phyloP scores from a whole-genome alignment of 1,140 invertebrate genomes.

The Apocrypta bakeri region DNA sequence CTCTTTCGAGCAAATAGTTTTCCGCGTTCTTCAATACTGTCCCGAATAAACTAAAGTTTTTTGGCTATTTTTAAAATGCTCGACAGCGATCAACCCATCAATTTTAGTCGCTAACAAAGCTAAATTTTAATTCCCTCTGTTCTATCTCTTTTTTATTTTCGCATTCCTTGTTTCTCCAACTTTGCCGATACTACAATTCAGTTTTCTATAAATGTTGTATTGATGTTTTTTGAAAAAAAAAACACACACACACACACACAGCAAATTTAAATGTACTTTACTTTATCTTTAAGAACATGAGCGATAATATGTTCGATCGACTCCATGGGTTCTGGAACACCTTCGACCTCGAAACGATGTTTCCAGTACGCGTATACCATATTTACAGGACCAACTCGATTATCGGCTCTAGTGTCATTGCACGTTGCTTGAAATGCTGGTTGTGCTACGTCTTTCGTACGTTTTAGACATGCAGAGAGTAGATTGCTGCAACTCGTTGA shows the following conservation, averaged over 20 bases:
- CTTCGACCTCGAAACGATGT: conserved; percentile 63
- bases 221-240: too few species aligned
- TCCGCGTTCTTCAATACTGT: background rate
- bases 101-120: background rate
- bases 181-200: too few species aligned
- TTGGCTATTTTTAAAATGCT: background rate
- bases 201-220: too few species aligned
- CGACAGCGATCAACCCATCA: too few species aligned
- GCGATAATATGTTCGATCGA: conserved; percentile 71
- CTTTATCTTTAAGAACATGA: conserved; percentile 67
- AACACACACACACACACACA: too few species aligned
- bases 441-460: background rate
- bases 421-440: background rate
- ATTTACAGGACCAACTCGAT: background rate
- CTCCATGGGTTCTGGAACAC: conserved; percentile 66
- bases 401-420: background rate
- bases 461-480: background rate
- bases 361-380: conserved; percentile 56
- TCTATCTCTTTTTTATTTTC: too few species aligned
- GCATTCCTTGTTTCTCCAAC: too few species aligned
- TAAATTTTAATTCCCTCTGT: background rate
- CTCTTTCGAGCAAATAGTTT: background rate
- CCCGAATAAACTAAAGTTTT: background rate
- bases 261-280: background rate
- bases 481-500: background rate